Evolutionary conservation across 1,140 invertebrate species (phyloP), one percentile per base, ranked within the genome.

Genomic region (Lucilia sericata): DNA sequence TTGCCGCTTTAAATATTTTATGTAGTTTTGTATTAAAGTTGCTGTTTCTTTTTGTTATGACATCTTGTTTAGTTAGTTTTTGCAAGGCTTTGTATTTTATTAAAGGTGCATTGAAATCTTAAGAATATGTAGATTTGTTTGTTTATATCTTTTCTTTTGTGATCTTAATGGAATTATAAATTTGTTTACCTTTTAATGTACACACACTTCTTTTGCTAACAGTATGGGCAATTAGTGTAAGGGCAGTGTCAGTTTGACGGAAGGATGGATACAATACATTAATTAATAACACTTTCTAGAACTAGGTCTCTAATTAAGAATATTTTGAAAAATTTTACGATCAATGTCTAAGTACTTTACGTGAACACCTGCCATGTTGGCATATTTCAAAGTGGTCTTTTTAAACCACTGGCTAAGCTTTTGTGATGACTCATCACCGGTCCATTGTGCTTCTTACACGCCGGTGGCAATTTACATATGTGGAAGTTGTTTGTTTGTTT

Each of bases 11-110:
- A 42, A 42, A 8, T 8, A 42, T 2, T 42, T 7, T 42, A 42
- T 42, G 5, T 42, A 21, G n/a, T 70, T n/a, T 70, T 70, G 65
- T 25, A 21, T 70, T 70, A 19, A n/a, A n/a, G n/a, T 70, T 70
- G 7, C 21, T 70, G 65, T n/a, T 4, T 17, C 19, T 12, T 21
- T n/a, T 21, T 21, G 19, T 25, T 19, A 70, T 70, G 65, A 70
- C 65, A 21, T 70, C 65, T 70, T 70, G 65, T 70, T 70, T 10
- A 70, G 65, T 25, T 70, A 19, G 55, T 70, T 19, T 25, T 55
- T 55, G 51, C 17, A 42, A 42, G 4, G 51, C 51, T 55, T 55
- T 55, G 51, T 10, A 25, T 30, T 2, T 30, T 60, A 60, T 70
- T 70, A 10, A 70, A 70, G 19, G 65, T 9, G 21, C 19, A 19